Evolutionary conservation across 2,797 vertebrate species (phyloP), one percentile per base, ranked within the genome.

Genomic region (Pterois miles): DNA sequence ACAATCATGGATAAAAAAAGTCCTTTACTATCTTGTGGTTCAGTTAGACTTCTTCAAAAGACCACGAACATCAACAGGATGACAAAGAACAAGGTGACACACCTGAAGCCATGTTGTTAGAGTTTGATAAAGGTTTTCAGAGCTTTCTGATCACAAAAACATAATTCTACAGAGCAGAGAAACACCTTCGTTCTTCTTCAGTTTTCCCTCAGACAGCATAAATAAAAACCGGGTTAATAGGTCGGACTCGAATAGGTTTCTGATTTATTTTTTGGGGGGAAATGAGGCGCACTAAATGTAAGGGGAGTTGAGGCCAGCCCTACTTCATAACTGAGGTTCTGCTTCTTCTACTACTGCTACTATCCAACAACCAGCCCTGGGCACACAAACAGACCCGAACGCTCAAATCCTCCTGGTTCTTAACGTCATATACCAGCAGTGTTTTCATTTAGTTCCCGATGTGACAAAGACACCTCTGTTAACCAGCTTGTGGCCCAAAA

Each of bases 271-370:
- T 43, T 66, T 40, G 56, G 22, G 25, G 23, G 78, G 13, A 70
- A 78, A 86, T 75, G 83, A 72, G 84, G 64, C 52, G 76, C 78
- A 50, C n/a, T 40, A 34, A 53, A n/a, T 25, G 78, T 83, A 22
- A 5, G 72, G 73, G 68, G 77, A 53, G 90, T 87, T 89, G 88
- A 90, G 92, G 92, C 75, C 91, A 89, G 89, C 76, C 89, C 92
- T 92, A 88, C 84, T 86, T 90, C 89, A 88, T 88, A 86, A 87
- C 86, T 71, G 78, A 92, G 76, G 82, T 89, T 89, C 89, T 92
- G 88, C 90, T 93, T 93, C 89, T 92, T 87, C 91, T 90, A 78
- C 89, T 91, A 86, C 85, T 90, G 88, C 91, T 92, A 82, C 89
- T 90, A 75, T 92, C 89, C 85, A 92, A 89, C 89, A 87, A 88